These are phyloP conservation scores for Apeltes quadracus DNA, from an alignment of 2,113 vertebrate genomes.

Conservation along the genomic window DNA sequence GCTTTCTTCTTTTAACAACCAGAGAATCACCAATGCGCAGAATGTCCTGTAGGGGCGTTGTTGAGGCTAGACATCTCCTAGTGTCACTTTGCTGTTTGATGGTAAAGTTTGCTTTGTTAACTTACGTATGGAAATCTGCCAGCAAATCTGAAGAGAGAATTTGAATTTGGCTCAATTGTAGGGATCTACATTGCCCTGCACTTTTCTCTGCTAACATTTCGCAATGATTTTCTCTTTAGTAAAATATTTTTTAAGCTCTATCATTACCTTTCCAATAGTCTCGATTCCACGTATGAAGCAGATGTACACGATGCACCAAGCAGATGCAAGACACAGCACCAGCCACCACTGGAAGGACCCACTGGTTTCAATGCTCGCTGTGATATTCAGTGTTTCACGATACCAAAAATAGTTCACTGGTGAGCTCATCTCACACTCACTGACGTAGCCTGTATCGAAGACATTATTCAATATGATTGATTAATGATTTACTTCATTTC, in stretches of 20 bases:
- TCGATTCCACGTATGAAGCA: slow-evolving; percentile 88
- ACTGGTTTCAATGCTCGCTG: slow-evolving; percentile 68
- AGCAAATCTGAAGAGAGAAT: not conserved
- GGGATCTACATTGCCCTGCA: not conserved
- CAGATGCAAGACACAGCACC: slow-evolving; percentile 79
- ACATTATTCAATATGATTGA: slow-evolving; percentile 1
- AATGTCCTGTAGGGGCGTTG: not conserved
- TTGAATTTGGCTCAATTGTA: not conserved
- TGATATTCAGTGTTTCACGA: slow-evolving; percentile 85
- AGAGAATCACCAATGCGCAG: too few species aligned
- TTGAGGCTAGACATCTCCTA: not conserved
- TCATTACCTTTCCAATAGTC: slow-evolving; percentile 85
- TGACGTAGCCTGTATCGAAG: slow-evolving; percentile 35
- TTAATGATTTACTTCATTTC: not conserved
- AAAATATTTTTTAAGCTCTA: not conserved
- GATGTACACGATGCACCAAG: slow-evolving; percentile 85
- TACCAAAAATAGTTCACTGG: slow-evolving; percentile 91
- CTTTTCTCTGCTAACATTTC: not conserved
- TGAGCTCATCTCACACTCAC: slow-evolving; percentile 82
- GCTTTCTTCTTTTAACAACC: not conserved
- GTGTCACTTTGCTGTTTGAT: not conserved
- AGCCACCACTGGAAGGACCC: slow-evolving; percentile 85
- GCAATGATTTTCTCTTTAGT: not conserved
- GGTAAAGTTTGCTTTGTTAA: not conserved
- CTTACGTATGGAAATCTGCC: not conserved